Conservation (phyloP, 2,888 invertebrate genomes). For the Beris morrisii region DNA sequence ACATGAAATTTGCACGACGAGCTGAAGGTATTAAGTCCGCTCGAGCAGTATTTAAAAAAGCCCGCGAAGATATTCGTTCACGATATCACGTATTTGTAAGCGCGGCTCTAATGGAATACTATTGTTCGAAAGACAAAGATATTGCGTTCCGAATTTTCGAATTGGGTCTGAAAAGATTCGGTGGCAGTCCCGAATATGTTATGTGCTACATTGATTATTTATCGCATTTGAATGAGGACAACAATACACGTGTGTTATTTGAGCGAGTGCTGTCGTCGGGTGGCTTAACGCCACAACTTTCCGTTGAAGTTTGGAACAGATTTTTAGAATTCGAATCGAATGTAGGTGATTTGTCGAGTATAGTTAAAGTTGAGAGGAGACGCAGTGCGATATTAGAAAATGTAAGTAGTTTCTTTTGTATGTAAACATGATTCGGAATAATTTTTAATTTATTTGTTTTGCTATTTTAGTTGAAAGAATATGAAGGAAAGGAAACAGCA, state of each 20-base stretch:
- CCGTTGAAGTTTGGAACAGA: conserved; percentile 97
- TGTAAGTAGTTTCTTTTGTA: conserved; percentile 56
- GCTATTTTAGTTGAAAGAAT: conserved; percentile 79
- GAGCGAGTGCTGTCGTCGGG: conserved; percentile 94
- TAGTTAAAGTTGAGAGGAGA: conserved; percentile 95
- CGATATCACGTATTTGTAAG: conserved; percentile 95
- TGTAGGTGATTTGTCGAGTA: conserved; percentile 95
- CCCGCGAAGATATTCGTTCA: conserved; percentile 83
- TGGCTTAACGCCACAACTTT: conserved; percentile 86
- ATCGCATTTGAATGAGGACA: conserved; percentile 98
- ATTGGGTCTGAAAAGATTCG: conserved; percentile 94
- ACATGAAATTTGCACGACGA: conserved; percentile 97
- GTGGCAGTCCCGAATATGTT: conserved; percentile 92
- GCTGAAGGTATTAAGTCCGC: conserved; percentile 98
- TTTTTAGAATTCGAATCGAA: conserved; percentile 98
- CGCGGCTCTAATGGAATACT: conserved; percentile 98
- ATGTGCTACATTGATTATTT: conserved; percentile 95
- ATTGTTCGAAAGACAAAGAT: conserved; percentile 96
- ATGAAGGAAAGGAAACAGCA: conserved; percentile 96
- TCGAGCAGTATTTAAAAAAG: conserved; percentile 90
- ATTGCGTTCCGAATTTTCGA: conserved; percentile 97
- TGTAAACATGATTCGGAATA: neutral
- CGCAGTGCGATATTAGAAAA: conserved; percentile 89
- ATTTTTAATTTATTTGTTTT: conserved; percentile 3
- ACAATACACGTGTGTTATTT: conserved; percentile 98